A percentile compares a stretch with the other conserved stretches of the same genome.
Evolutionary conservation across 2,113 vertebrate genomes (phyloP).

Genomic region (Melanostigma gelatinosum): DNA sequence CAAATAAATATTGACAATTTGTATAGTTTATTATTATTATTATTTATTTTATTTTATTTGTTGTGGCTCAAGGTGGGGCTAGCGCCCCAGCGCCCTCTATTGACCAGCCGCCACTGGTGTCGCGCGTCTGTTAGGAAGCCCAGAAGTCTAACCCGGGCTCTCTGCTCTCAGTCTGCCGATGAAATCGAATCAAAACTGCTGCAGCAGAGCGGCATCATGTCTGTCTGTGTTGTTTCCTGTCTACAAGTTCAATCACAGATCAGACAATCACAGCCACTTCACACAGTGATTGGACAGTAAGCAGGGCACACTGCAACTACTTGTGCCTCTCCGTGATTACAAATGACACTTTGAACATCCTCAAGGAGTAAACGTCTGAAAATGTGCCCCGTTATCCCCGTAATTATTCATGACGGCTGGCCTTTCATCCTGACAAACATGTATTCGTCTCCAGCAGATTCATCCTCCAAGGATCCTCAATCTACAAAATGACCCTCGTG

Average conservation of each 20-base stretch:
- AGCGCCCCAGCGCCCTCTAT: no score
- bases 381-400: not conserved
- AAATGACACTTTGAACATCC: not conserved
- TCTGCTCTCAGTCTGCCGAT: not conserved
- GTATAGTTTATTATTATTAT: no score
- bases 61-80: no score
- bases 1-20: no score
- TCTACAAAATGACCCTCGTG: not conserved
- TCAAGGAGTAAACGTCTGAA: not conserved
- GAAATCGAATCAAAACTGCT: conserved; percentile 30
- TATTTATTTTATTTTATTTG: no score
- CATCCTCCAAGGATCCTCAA: not conserved
- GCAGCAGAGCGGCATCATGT: not conserved
- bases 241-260: conserved; percentile 5
- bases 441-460: not conserved
- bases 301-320: no score
- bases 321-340: not conserved
- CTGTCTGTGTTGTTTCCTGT: conserved; percentile 50
- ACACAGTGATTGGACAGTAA: not conserved
- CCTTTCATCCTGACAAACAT: not conserved
- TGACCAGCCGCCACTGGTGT: no score
- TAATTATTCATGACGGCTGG: not conserved
- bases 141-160: conserved; percentile 21
- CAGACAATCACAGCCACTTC: not conserved
- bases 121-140: not conserved